phyloP scores from a whole-genome alignment of 2,113 vertebrate species.

The Ondatra zibethicus region DNA sequence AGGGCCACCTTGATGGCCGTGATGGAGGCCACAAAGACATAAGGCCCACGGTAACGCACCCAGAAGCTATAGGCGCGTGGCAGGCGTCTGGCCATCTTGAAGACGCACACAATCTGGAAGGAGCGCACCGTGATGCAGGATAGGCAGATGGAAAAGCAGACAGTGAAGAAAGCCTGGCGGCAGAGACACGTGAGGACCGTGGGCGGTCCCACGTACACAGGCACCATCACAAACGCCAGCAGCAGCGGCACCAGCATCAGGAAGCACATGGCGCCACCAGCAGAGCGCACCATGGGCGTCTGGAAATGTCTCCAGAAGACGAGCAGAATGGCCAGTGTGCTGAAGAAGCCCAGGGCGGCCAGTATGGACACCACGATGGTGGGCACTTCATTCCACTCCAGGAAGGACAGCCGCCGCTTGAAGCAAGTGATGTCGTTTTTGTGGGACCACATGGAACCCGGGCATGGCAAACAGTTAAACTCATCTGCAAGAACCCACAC shows the following conservation, averaged over 20 bases:
- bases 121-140: slow-evolving; percentile 88
- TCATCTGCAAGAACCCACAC: slow-evolving; percentile 79
- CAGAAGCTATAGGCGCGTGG: slow-evolving; percentile 87
- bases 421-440: slow-evolving; percentile 83
- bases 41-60: slow-evolving; percentile 87
- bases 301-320: slow-evolving; percentile 86
- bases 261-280: slow-evolving; percentile 90
- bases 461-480: slow-evolving; percentile 86
- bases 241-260: slow-evolving; percentile 87
- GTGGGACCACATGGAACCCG: slow-evolving; percentile 85
- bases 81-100: slow-evolving; percentile 89
- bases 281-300: slow-evolving; percentile 90
- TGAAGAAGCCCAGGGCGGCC: slow-evolving; percentile 85
- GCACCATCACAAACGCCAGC: slow-evolving; percentile 80
- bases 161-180: slow-evolving; percentile 86
- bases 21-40: slow-evolving; percentile 82
- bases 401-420: slow-evolving; percentile 79
- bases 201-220: slow-evolving; percentile 86
- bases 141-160: slow-evolving; percentile 89
- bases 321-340: slow-evolving; percentile 80
- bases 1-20: slow-evolving; percentile 63
- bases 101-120: slow-evolving; percentile 91
- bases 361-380: slow-evolving; percentile 83
- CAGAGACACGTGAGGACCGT: slow-evolving; percentile 82
- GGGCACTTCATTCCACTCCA: slow-evolving; percentile 83